Base-by-base conservation (phyloP, 2,888 invertebrate genomes). In the Xestia sexstrigata region DNA sequence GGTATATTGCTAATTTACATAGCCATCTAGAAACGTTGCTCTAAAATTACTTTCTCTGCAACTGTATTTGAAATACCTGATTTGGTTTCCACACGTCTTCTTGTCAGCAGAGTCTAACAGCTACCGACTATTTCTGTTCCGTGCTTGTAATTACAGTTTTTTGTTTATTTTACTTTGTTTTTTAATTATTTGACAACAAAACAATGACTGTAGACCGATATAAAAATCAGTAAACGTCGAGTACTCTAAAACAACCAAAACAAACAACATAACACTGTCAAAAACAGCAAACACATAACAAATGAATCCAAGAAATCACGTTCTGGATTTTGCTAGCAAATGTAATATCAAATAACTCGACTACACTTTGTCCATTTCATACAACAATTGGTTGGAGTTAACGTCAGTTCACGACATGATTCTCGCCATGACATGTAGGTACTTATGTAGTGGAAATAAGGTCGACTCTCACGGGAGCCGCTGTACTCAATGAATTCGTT, bases 401-500 rank as follows among this genome's bases (percentile, higher is more conserved):
- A 72, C 69, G 85, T 82, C 86, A 79, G 79, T 73, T 66, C 74
- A 26, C 70, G 81, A 81, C 75, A 60, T 84, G 85, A 81, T 84
- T 81, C 85, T 23, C 76, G 68, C 52, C 74, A 70, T 85, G 85
- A 84, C 87, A 76, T 73, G 74, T 65, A 26, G 49, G 65, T 65
- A 65, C 65, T 65, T n/a, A 65, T 60, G 76, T 65, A 58, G 69
- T 69, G 49, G 76, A 77, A 87, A 85, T 82, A 87, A 67, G 85
- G 88, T 68, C 82, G 68, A n/a, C 45, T 60, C 85, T 71, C 79
- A 7, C 9, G 85, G 71, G 87, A 77, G n/a, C 45, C 13, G 13
- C 20, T 74, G 78, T 74, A 70, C 70, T 85, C 76, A 74, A 82
- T 85, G 87, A 87, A 85, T 87, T 81, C 82, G 69, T 71, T 63